Evolutionary conservation across 2,797 vertebrate genomes (phyloP).

Genomic region (Acanthiza pusilla): DNA sequence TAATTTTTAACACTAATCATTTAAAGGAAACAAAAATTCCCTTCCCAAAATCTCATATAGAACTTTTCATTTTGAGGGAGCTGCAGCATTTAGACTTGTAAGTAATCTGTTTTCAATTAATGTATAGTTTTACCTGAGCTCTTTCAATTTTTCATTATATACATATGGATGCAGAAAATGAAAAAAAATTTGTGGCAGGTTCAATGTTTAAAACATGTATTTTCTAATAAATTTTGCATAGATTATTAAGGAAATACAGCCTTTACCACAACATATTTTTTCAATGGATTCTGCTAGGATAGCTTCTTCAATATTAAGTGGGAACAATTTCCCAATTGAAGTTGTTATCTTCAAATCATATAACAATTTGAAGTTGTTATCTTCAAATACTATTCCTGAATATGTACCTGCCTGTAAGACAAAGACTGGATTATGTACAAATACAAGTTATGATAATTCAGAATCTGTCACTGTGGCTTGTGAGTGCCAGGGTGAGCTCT

Average conservation of each 20-base stretch:
- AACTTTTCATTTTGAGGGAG: neutral
- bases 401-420: neutral
- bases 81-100: neutral
- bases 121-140: neutral
- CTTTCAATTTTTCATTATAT: neutral
- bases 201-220: neutral
- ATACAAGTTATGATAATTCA: neutral
- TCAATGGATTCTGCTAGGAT: neutral
- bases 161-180: neutral
- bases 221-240: neutral
- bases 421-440: neutral
- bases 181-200: neutral
- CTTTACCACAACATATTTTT: neutral
- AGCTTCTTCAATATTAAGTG: neutral
- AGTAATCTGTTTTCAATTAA: neutral
- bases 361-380: neutral
- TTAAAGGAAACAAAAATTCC: neutral
- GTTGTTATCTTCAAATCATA: neutral
- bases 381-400: neutral
- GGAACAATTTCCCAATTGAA: neutral
- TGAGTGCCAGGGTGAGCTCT: neutral
- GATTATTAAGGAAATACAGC: neutral
- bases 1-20: neutral
- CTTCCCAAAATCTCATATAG: neutral
- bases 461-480: neutral